Evolutionary conservation across 2,888 invertebrate genomes (phyloP).

Genomic region (Erebia palarica): DNA sequence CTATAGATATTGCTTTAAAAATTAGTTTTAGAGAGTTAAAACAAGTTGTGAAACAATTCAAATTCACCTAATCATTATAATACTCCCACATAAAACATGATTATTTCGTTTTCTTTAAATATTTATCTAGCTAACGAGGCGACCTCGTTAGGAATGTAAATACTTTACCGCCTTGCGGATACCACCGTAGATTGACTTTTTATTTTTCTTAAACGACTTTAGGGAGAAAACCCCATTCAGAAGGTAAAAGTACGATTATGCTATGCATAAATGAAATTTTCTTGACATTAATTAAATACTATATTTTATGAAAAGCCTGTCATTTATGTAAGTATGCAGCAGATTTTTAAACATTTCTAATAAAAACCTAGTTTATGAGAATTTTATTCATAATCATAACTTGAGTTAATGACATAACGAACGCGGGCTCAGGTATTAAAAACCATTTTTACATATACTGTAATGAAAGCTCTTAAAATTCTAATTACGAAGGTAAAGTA

Average conservation of each 20-base stretch:
- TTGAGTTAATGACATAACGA: no score
- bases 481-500: no score
- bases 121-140: slow-evolving; percentile 38
- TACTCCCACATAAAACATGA: neutral
- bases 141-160: slow-evolving; percentile 41
- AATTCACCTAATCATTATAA: neutral
- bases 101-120: slow-evolving; percentile 17
- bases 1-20: no score
- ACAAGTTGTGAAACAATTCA: neutral
- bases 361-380: no score
- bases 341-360: no score
- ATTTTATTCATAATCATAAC: no score
- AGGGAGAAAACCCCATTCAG: neutral
- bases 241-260: neutral
- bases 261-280: no score
- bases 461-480: no score
- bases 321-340: neutral
- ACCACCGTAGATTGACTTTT: slow-evolving; percentile 33
- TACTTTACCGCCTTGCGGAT: slow-evolving; percentile 38
- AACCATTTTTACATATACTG: no score
- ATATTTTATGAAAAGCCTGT: no score
- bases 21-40: neutral
- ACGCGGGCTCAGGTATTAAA: no score
- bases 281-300: no score
- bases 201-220: slow-evolving; percentile 22